phyloP scores from a whole-genome alignment of 2,113 vertebrate species.

The Callopanchax toddi region DNA sequence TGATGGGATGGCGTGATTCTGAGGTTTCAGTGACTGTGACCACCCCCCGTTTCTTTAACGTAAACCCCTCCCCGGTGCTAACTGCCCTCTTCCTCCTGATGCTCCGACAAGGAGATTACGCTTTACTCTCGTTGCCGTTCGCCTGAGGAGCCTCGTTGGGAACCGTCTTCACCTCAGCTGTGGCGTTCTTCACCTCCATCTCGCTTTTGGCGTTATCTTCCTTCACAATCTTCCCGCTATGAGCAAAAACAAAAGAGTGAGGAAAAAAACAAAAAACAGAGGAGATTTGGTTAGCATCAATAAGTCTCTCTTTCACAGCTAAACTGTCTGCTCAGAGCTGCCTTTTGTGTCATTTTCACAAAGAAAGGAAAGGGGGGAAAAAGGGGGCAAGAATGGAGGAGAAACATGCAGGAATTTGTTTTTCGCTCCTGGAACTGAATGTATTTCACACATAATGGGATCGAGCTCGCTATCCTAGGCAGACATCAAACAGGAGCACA shows the following conservation, averaged over 20 bases:
- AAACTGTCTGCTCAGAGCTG: conserved; percentile 52
- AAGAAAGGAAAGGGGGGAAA: conserved; percentile 18
- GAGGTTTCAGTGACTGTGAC: conserved; percentile 70
- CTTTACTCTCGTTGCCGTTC: conserved; percentile 96
- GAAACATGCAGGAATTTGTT: conserved; percentile 69
- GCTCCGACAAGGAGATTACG: conserved; percentile 78
- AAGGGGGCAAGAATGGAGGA: conserved; percentile 3
- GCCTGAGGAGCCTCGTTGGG: conserved; percentile 94
- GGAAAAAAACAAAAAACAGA: conserved; percentile 24
- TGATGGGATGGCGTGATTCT: conserved; percentile 69
- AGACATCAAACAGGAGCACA: conserved; percentile 68
- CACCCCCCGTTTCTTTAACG: conserved; percentile 23
- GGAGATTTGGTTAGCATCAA: conserved; percentile 46
- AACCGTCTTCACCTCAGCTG: conserved; percentile 91
- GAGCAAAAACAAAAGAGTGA: conserved; percentile 13
- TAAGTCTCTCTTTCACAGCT: conserved; percentile 37
- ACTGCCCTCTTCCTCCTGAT: conserved; percentile 3
- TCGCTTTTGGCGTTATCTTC: conserved; percentile 84
- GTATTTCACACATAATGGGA: conserved; percentile 79
- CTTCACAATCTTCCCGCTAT: conserved; percentile 85
- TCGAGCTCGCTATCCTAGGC: conserved; percentile 61
- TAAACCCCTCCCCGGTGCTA: conserved; percentile 13
- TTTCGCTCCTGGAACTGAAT: conserved; percentile 71
- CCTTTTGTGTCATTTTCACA: conserved; percentile 61
- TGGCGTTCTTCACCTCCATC: conserved; percentile 73